phyloP scores from a whole-genome alignment of 2,888 invertebrate species.

The Laothoe populi region DNA sequence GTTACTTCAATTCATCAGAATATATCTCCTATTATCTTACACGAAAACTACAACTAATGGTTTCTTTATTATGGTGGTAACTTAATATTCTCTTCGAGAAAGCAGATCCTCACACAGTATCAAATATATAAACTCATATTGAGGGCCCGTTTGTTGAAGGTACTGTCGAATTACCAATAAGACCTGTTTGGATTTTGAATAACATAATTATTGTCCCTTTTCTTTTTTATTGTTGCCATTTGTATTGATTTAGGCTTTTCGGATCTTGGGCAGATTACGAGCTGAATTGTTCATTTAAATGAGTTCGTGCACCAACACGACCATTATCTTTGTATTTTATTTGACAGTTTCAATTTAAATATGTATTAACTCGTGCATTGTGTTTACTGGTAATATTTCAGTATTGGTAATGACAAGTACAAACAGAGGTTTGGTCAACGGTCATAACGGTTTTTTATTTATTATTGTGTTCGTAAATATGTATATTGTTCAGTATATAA shows the following conservation, averaged over 20 bases:
- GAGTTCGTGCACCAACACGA: not conserved
- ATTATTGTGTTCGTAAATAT: not conserved
- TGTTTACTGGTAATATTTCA: constrained; percentile 2
- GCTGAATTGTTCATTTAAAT: constrained; percentile 1
- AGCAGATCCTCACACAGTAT: constrained; percentile 15
- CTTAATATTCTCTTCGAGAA: constrained; percentile 29
- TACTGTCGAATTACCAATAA: not conserved
- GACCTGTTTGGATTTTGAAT: not conserved
- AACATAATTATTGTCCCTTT: not conserved
- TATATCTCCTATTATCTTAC: not conserved
- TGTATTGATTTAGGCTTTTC: not conserved
- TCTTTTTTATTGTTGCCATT: not conserved
- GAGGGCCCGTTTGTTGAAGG: not conserved
- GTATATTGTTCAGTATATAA: no score
- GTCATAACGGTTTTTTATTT: not conserved
- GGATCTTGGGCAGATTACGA: constrained; percentile 12
- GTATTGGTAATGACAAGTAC: not conserved
- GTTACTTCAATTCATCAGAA: not conserved
- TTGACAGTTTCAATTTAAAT: constrained; percentile 17
- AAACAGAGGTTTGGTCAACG: not conserved
- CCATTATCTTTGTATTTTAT: constrained; percentile 1
- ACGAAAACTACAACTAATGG: constrained; percentile 35
- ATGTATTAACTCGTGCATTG: constrained; percentile 13
- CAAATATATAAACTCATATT: not conserved
- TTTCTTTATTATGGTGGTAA: constrained; percentile 46